phyloP scores from a whole-genome alignment of 2,888 invertebrate species.

The Xiphydria camelus region DNA sequence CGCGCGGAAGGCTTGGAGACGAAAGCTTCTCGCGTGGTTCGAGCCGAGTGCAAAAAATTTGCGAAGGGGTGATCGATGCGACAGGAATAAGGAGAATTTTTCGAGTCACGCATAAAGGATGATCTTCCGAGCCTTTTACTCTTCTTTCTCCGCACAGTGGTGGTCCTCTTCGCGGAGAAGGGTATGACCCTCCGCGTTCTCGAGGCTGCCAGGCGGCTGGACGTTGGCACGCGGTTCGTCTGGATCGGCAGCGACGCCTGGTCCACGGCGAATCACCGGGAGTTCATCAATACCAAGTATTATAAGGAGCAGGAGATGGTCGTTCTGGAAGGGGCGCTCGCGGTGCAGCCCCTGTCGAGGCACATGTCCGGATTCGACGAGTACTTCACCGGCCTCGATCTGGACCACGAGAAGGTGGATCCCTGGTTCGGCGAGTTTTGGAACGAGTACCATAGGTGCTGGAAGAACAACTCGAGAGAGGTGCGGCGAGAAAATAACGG shows the following conservation, averaged over 20 bases:
- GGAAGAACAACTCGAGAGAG: constrained; percentile 1
- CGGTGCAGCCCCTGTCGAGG: constrained; percentile 60
- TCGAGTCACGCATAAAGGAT: too few relatives aligned
- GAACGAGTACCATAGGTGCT: constrained; percentile 53
- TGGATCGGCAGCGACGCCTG: constrained; percentile 64
- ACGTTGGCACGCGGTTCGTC: constrained; percentile 51
- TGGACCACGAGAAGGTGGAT: constrained; percentile 49
- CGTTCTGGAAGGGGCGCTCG: constrained; percentile 60
- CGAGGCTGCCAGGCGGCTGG: constrained; percentile 53
- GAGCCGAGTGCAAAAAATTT: too few relatives aligned
- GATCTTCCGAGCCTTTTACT: too few relatives aligned
- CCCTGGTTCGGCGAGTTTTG: constrained; percentile 63
- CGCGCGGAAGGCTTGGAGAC: too few relatives aligned
- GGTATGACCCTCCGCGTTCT: constrained; percentile 57
- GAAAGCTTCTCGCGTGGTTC: too few relatives aligned
- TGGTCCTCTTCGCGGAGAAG: constrained; percentile 61
- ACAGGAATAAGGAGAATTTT: too few relatives aligned
- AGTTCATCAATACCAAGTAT: constrained; percentile 27
- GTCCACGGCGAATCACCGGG: constrained; percentile 49
- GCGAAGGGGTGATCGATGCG: too few relatives aligned
- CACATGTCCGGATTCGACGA: constrained; percentile 59
- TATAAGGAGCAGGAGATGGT: constrained; percentile 40
- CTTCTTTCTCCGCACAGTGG: too few relatives aligned
- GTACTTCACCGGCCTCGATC: constrained; percentile 57
- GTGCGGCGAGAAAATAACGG: constrained; percentile 2